Evolutionary conservation across 2,113 vertebrate genomes (phyloP).

Genomic region (Telmatochromis brichardi): DNA sequence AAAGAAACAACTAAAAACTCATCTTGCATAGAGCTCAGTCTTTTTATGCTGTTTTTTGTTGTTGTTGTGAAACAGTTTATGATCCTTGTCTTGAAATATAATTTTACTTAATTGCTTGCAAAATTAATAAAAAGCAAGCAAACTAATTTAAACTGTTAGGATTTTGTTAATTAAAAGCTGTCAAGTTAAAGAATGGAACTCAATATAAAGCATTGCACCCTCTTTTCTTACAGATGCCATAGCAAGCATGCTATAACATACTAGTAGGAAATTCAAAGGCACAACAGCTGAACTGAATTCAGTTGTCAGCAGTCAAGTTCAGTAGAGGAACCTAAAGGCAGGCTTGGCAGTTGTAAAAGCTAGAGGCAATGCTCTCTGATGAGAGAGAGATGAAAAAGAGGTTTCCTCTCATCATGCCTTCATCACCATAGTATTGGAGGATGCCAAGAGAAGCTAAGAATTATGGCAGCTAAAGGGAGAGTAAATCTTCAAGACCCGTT

Average conservation of each 20-base stretch:
- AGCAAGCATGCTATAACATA: background rate
- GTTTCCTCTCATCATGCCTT: conserved; percentile 49
- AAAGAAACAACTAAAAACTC: background rate
- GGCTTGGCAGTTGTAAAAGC: conserved; percentile 19
- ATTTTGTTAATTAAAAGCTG: background rate
- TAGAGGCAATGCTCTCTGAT: conserved; percentile 37
- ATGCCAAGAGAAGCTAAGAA: conserved; percentile 7
- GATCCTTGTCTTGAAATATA: background rate
- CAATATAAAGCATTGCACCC: background rate
- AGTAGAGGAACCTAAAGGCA: background rate
- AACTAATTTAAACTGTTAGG: background rate
- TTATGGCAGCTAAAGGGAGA: conserved; percentile 28
- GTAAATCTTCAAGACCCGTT: conserved; percentile 44
- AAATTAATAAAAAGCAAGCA: background rate
- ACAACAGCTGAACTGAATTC: conserved; percentile 23
- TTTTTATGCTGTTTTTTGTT: background rate
- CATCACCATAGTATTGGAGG: conserved; percentile 31
- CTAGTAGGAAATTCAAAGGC: background rate
- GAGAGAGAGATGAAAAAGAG: conserved; percentile 45
- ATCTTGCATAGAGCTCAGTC: background rate
- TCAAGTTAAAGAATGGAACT: background rate
- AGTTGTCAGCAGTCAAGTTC: conserved; percentile 7
- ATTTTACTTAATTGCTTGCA: background rate
- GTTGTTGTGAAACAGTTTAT: background rate
- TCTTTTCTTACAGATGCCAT: background rate